Conservation (phyloP, 2,888 invertebrate species). For the Plutella xylostella region DNA sequence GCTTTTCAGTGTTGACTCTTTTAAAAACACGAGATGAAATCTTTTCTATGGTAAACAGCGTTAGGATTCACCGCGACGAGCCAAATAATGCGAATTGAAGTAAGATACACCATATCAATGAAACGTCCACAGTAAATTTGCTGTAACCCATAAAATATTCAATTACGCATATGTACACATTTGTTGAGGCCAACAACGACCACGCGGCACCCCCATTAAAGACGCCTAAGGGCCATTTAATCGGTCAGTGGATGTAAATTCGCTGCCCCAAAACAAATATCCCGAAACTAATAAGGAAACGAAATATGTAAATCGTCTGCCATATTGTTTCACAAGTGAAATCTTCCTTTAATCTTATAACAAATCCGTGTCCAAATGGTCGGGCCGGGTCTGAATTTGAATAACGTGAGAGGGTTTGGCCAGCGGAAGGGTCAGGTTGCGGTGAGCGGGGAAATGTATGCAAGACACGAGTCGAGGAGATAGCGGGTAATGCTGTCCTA, state of each 20-base stretch:
- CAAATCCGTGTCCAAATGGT: constrained; percentile 71
- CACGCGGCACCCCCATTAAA: constrained; percentile 70
- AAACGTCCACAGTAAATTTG: constrained; percentile 53
- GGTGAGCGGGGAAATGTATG: constrained; percentile 60
- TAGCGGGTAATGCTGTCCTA: constrained; percentile 67
- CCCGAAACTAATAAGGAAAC: constrained; percentile 71
- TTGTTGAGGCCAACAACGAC: constrained; percentile 67
- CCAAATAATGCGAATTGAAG: too few species aligned
- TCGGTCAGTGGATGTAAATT: constrained; percentile 71
- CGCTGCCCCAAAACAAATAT: constrained; percentile 68
- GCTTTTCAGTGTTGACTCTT: constrained; percentile 38
- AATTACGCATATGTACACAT: constrained; percentile 70
- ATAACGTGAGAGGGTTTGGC: constrained; percentile 55
- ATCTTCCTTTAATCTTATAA: constrained; percentile 73
- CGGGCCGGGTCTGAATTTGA: constrained; percentile 61
- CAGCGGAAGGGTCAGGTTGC: constrained; percentile 55
- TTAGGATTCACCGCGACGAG: not conserved
- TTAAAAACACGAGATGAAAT: constrained; percentile 25
- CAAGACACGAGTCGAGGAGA: constrained; percentile 65
- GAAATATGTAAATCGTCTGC: constrained; percentile 70
- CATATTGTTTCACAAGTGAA: constrained; percentile 71
- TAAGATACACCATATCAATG: constrained; percentile 44
- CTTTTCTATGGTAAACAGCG: constrained; percentile 13
- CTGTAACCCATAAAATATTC: constrained; percentile 65
- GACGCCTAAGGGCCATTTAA: constrained; percentile 71